These are phyloP conservation scores for Bombus sylvicola DNA, from an alignment of 1,140 invertebrate species.

Conservation along the genomic window DNA sequence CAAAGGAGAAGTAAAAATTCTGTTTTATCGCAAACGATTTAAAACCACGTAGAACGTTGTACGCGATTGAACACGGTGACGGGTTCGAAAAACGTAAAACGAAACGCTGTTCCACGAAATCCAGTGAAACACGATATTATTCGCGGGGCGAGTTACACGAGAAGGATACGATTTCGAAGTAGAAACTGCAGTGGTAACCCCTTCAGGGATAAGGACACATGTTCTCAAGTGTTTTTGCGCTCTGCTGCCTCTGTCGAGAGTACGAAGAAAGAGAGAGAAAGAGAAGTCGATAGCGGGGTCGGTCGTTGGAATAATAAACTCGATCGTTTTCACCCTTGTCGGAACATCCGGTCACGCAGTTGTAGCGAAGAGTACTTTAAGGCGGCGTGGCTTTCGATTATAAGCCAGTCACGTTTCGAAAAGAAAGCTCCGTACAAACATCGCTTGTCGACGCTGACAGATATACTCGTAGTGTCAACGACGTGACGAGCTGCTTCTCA, in stretches of 20 bases:
- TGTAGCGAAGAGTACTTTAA: conserved; percentile 34
- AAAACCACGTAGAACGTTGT: not conserved
- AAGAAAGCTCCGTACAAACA: conserved; percentile 67
- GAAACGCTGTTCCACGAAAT: not conserved
- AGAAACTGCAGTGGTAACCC: conserved; percentile 6
- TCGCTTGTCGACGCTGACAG: conserved; percentile 35
- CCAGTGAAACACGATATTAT: conserved; percentile 33
- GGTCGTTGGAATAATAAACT: conserved; percentile 66
- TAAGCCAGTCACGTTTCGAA: conserved; percentile 67
- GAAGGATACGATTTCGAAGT: conserved; percentile 37
- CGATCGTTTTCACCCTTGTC: conserved; percentile 54
- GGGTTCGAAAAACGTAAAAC: not conserved
- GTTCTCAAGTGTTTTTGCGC: conserved; percentile 53
- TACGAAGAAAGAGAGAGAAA: not conserved
- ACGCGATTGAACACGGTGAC: not conserved
- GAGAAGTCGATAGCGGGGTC: conserved; percentile 14
- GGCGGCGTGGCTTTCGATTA: conserved; percentile 51
- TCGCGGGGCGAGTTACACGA: conserved; percentile 19
- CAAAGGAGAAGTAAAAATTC: not conserved
- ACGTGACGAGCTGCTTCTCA: conserved; percentile 58
- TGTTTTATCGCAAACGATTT: not conserved
- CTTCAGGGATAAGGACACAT: conserved; percentile 33
- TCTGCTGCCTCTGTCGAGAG: not conserved
- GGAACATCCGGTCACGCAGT: conserved; percentile 40
- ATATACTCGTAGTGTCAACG: conserved; percentile 63